Percentiles rank a stretch among this genome's conserved stretches.
These are phyloP conservation scores for Sebastes steindachneri DNA, from an alignment of 2,797 vertebrate species.

Conservation along the genomic window DNA sequence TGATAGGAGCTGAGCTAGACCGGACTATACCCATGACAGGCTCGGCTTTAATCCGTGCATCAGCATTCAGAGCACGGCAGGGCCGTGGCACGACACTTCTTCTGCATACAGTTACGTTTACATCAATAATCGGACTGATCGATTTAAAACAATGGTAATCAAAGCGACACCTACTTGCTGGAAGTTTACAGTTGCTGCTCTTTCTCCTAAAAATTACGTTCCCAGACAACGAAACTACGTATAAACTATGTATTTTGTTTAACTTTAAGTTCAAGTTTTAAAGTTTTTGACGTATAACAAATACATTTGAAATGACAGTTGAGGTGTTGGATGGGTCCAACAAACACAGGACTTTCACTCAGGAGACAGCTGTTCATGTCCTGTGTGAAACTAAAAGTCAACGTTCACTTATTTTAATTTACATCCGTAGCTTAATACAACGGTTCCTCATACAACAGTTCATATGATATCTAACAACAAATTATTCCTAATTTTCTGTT, in stretches of 20 bases:
- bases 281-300: too few relatives aligned
- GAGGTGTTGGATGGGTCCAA: too few relatives aligned
- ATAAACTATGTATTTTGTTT: too few relatives aligned
- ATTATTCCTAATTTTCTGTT: too few relatives aligned
- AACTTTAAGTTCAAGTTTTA: too few relatives aligned
- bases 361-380: too few relatives aligned
- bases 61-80: constrained; percentile 29
- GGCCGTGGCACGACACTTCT: constrained; percentile 5
- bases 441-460: too few relatives aligned
- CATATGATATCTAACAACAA: too few relatives aligned
- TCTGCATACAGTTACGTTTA: neutral
- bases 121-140: neutral
- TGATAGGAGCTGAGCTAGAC: constrained; percentile 65
- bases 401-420: too few relatives aligned
- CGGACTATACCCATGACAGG: constrained; percentile 45
- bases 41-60: constrained; percentile 43
- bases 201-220: neutral
- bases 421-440: too few relatives aligned
- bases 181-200: neutral
- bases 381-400: too few relatives aligned
- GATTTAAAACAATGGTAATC: neutral
- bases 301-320: too few relatives aligned
- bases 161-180: neutral
- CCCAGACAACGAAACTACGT: neutral
- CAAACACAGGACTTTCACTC: neutral